Base-by-base conservation (phyloP, 1,140 invertebrate species). In the Contarinia nasturtii region DNA sequence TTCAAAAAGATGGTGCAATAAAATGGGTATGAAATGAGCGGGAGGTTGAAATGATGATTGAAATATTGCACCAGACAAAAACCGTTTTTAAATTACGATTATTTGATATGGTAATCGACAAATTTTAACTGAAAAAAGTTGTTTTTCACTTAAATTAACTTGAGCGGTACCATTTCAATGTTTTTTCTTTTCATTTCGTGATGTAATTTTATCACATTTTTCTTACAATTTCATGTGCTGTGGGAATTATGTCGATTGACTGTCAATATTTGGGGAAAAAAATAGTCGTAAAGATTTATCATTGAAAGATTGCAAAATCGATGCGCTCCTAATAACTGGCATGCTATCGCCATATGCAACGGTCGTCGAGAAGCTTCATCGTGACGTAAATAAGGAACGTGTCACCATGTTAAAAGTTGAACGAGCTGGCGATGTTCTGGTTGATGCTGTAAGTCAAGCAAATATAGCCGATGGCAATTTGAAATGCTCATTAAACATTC, bases 341-440 rank as follows among this genome's bases (percentile, higher is more conserved):
- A 71, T 78, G 53, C 75, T 80, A 44, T 83, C 84, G 18, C 82
- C 86, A 14, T 87, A 86, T 65, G 73, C 79, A 8, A 67, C 73
- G 20, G 80, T 82, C 44, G 81, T 86, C 17, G 75, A 85, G 60
- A 82, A 79, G 53, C 70, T 84, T 56, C 77, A 82, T 63, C 72
- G 75, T 49, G 78, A 83, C 54, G 71, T 85, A 57, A 80, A 85
- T 55, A 85, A 85, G 61, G 76, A 81, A 47, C 82, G 82, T 54
- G 80, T 81, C 2, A 85, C 83, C 45, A 72, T 89, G n/a, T 68
- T 88, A 12, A 83, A 85, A 61, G 75, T 89, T 48, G 84, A 88
- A 55, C 70, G 75, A 49, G 80, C 80, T 46, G 81, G 80, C 20
- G 82, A 87, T 65, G 81, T 87, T 21, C 67, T 89, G 41, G 71